These are phyloP conservation scores for Cartodere bifasciata DNA, from an alignment of 2,888 invertebrate species.

Conservation along the genomic window DNA sequence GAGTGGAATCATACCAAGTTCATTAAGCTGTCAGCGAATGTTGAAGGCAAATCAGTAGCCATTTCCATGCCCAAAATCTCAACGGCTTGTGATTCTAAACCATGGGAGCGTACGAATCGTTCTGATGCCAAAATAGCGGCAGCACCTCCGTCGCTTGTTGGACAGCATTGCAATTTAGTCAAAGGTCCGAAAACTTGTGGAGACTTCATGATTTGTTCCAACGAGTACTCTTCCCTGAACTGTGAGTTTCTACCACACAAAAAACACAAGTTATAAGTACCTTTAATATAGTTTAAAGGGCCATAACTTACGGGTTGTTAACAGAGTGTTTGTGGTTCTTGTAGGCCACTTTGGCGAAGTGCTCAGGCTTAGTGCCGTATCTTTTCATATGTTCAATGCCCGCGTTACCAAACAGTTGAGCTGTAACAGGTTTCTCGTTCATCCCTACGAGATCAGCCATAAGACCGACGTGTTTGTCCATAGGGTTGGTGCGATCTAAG, in stretches of 20 bases:
- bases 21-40: constrained; percentile 57
- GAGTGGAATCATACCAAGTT: not conserved
- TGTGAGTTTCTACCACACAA: constrained; percentile 62
- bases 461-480: constrained; percentile 75
- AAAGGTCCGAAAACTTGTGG: constrained; percentile 83
- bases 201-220: constrained; percentile 82
- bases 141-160: constrained; percentile 96
- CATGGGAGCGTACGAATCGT: constrained; percentile 73
- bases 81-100: constrained; percentile 75
- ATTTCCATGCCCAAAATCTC: constrained; percentile 97
- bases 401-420: constrained; percentile 95
- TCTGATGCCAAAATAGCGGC: constrained; percentile 87
- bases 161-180: constrained; percentile 95
- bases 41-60: constrained; percentile 80
- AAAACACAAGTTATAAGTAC: constrained; percentile 5
- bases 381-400: constrained; percentile 92
- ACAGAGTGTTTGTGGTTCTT: constrained; percentile 96
- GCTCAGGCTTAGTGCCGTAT: constrained; percentile 85
- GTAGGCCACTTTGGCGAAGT: constrained; percentile 94
- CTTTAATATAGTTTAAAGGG: constrained; percentile 5
- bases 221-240: constrained; percentile 78
- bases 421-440: constrained; percentile 72
- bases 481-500: constrained; percentile 73
- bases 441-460: constrained; percentile 78
- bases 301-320: constrained; percentile 71